A percentile compares a stretch with the other conserved stretches of the same genome.
Conservation (phyloP, 2,797 vertebrate species). For the Ceryle rudis region DNA sequence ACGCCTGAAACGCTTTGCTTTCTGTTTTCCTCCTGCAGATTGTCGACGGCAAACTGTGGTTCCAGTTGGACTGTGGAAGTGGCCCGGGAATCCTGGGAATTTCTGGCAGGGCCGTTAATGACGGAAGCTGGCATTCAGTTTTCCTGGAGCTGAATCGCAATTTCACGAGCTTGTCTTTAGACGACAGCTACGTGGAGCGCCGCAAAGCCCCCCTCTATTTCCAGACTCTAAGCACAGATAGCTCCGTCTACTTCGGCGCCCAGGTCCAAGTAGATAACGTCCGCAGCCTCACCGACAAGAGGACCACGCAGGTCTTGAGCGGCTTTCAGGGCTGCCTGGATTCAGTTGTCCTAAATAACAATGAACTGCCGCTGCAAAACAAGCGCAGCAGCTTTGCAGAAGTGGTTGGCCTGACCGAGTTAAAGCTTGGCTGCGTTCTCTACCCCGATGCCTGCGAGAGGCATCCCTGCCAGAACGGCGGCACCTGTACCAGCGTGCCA, state of each 20-base stretch:
- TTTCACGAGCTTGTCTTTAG: conserved; percentile 92
- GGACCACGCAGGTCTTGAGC: conserved; percentile 83
- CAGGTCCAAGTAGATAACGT: conserved; percentile 88
- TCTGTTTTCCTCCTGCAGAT: conserved; percentile 79
- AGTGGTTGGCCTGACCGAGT: conserved; percentile 92
- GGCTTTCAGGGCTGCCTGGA: conserved; percentile 98
- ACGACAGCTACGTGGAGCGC: conserved; percentile 93
- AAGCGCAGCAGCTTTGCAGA: conserved; percentile 93
- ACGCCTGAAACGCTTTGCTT: not conserved
- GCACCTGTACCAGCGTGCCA: conserved; percentile 88
- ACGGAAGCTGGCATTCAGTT: conserved; percentile 95
- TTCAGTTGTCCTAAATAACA: conserved; percentile 89
- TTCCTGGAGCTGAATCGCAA: conserved; percentile 92
- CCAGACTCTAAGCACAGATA: conserved; percentile 83
- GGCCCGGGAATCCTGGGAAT: conserved; percentile 89
- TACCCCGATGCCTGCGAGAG: conserved; percentile 91
- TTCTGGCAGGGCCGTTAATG: conserved; percentile 90
- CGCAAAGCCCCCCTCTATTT: conserved; percentile 85
- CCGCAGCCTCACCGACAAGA: conserved; percentile 86
- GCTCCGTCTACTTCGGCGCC: conserved; percentile 92
- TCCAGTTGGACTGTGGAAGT: conserved; percentile 90
- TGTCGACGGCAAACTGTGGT: conserved; percentile 94
- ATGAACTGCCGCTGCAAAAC: conserved; percentile 93
- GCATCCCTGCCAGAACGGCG: conserved; percentile 91
- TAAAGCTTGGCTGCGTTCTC: conserved; percentile 94